A percentile compares a stretch with the other conserved stretches of the same genome.
phyloP scores from a whole-genome alignment of 2,113 vertebrate genomes.

The Onychostoma macrolepis region DNA sequence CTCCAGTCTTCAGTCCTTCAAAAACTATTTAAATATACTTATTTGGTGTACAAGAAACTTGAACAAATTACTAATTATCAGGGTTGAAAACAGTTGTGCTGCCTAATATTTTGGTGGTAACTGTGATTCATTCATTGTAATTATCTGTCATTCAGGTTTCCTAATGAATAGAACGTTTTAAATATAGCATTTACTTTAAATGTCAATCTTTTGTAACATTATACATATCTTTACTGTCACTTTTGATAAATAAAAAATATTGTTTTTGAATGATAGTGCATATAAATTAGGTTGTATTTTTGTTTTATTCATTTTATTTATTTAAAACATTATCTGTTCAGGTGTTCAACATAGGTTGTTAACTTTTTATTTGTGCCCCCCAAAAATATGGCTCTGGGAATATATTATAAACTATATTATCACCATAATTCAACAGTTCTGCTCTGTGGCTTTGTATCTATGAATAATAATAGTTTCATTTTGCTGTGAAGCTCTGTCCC shows the following conservation, averaged over 20 bases:
- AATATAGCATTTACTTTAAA: no score
- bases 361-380: no score
- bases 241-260: neutral
- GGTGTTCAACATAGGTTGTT: no score
- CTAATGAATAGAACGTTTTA: no score
- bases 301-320: no score
- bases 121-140: neutral
- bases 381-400: neutral
- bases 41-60: neutral
- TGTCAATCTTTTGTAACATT: neutral
- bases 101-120: neutral
- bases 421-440: neutral
- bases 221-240: neutral
- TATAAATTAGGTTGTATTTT: neutral
- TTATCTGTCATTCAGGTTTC: no score
- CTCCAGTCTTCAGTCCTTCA: neutral
- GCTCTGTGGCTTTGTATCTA: neutral
- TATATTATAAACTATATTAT: neutral
- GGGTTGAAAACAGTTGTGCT: neutral
- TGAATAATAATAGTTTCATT: neutral
- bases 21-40: neutral
- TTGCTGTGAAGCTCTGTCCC: neutral
- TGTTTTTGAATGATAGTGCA: neutral
- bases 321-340: no score
- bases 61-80: neutral